Conservation (phyloP, 2,888 invertebrate species). For the Pandemis heparana region DNA sequence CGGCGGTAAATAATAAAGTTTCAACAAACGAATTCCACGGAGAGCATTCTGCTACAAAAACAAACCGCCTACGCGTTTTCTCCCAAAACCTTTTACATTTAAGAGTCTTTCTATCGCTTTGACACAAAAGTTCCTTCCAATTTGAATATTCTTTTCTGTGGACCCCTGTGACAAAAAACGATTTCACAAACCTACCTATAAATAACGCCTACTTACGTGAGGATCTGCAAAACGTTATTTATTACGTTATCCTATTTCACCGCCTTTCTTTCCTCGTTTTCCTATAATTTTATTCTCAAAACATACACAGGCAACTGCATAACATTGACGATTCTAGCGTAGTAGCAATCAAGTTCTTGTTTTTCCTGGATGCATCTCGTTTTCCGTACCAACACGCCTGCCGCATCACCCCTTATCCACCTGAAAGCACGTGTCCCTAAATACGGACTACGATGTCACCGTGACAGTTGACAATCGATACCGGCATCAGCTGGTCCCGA, state of each 20-base stretch:
- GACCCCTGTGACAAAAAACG: neutral
- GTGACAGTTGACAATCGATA: slow-evolving; percentile 27
- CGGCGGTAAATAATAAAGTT: too few species aligned
- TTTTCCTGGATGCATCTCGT: neutral
- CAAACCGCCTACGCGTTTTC: too few species aligned
- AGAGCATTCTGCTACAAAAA: too few species aligned
- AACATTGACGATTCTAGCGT: neutral
- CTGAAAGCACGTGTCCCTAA: slow-evolving; percentile 22
- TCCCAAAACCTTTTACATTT: too few species aligned
- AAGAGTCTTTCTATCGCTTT: neutral
- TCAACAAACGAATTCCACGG: too few species aligned
- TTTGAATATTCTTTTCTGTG: too few species aligned
- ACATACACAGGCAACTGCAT: neutral
- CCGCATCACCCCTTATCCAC: neutral
- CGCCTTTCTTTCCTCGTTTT: neutral
- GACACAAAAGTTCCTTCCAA: too few species aligned
- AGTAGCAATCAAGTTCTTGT: neutral
- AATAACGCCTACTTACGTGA: neutral
- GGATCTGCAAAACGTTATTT: neutral
- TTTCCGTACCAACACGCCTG: neutral
- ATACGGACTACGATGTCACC: slow-evolving; percentile 5
- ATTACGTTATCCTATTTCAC: neutral
- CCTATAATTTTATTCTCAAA: neutral
- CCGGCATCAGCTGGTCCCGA: neutral
- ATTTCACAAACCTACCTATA: neutral